phyloP scores from a whole-genome alignment of 2,888 invertebrate genomes.

The Nomada fabriciana region DNA sequence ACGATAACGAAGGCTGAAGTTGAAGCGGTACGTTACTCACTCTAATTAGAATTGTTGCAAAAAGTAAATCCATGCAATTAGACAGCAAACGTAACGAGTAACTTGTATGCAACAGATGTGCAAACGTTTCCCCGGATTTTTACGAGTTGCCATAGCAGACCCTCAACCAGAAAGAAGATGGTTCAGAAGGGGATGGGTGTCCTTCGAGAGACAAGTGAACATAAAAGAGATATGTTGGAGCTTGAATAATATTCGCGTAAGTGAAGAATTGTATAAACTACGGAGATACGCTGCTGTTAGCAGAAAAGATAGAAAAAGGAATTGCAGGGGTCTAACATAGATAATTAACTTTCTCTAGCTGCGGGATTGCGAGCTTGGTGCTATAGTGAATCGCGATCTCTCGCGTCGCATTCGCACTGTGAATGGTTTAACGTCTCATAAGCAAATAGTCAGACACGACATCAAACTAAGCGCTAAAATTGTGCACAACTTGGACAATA shows the following conservation, averaged over 20 bases:
- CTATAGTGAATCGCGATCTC: conserved; percentile 98
- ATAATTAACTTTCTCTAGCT: conserved; percentile 85
- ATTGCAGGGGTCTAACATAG: background rate
- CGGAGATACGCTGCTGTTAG: too few relatives aligned
- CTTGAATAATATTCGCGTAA: conserved; percentile 95
- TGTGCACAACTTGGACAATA: conserved; percentile 94
- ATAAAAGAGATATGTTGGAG: conserved; percentile 99
- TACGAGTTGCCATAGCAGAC: conserved; percentile 98
- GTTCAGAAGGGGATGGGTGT: conserved; percentile 99
- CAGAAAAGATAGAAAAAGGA: background rate
- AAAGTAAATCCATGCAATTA: too few relatives aligned
- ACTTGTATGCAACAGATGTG: conserved; percentile 88
- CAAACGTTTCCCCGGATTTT: conserved; percentile 95
- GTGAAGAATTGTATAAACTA: conserved; percentile 58
- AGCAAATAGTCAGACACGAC: conserved; percentile 94
- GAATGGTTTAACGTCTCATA: conserved; percentile 95
- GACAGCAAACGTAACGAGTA: background rate
- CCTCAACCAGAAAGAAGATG: conserved; percentile 98
- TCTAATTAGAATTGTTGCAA: background rate
- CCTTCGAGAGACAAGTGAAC: conserved; percentile 97
- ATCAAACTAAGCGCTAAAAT: conserved; percentile 96
- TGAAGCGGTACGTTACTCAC: conserved; percentile 90
- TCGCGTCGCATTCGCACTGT: conserved; percentile 96
- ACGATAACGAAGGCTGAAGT: conserved; percentile 98
- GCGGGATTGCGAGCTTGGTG: conserved; percentile 96